Evolutionary conservation across 30 jellyfish, hydroid and myxozoan genomes (phyloP), one percentile per base, ranked within the genome.

Genomic region (Rhopilema esculentum): DNA sequence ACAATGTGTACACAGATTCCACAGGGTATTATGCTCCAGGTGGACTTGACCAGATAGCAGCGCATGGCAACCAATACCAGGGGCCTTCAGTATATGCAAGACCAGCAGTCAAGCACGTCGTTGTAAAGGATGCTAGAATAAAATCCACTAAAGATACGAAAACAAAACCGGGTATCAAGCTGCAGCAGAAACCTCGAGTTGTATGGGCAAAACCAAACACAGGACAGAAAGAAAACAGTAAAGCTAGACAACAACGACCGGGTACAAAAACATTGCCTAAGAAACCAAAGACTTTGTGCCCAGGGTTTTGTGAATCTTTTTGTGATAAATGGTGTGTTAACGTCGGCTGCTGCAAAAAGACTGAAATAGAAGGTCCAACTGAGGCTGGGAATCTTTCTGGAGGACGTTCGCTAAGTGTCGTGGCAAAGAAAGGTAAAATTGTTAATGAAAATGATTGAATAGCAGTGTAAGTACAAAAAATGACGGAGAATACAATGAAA

Each of bases 271-370:
- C 88, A 7, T 63, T 26, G 19, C 74, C 83, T 27, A 81, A 82
- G 49, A 89, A 72, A n/a, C 78, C 89, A 21, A 27, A 27, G 4
- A 8, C 77, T 0, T 51, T 70, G 12, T 93, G 98, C 64, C 98
- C 98, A 22, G 69, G 79, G 1, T 93, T 93, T 73, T 93, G 98
- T 57, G 69, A 78, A 29, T 53, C 28, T 21, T 87, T 83, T 49
- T 93, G 98, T 32, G 98, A 93, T 48, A 83, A 81, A 21, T 93
- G 98, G 98, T 93, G 98, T 61, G 83, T 78, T 51, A 50, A 69
- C 20, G 79, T 88, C 18, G 98, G 98, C 16, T 93, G 98, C 75
- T 93, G 98, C 66, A 80, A 75, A 86, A 72, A 72, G 24, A n/a
- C 33, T 4, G 93, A 72, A 53, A 31, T 84, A 8, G 28, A 48